phyloP scores from a whole-genome alignment of 2,888 invertebrate genomes.

The Entomobrya proxima region DNA sequence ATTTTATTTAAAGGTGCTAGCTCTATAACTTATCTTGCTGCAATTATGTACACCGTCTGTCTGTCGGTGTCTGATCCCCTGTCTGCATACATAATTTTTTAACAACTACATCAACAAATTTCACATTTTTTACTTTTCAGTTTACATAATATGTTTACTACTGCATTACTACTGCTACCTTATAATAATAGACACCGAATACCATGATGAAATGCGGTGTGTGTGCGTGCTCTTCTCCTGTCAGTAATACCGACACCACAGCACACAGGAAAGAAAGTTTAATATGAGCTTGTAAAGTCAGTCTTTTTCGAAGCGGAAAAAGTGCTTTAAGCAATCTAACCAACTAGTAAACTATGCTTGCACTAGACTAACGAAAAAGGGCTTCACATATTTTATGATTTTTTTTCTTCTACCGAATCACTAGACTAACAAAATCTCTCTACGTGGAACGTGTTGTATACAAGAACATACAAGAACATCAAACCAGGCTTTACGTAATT shows the following conservation, averaged over 20 bases:
- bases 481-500: no score
- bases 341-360: not conserved
- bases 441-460: no score
- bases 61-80: not conserved
- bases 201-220: not conserved
- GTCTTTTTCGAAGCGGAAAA: not conserved
- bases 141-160: not conserved
- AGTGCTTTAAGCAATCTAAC: constrained; percentile 6
- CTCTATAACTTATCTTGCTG: not conserved
- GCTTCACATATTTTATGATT: no score
- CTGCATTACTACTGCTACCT: not conserved
- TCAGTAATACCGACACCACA: constrained; percentile 16
- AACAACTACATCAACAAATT: constrained; percentile 6
- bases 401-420: no score
- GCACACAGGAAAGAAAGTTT: not conserved
- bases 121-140: not conserved
- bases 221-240: not conserved
- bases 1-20: constrained; percentile 11
- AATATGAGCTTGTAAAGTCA: not conserved
- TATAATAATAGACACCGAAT: not conserved
- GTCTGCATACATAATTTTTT: not conserved
- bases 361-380: not conserved
- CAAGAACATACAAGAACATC: no score
- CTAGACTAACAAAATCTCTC: no score
- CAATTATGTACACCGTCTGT: constrained; percentile 24